These are phyloP conservation scores for Pollenia griseotomentosa DNA, from an alignment of 2,888 invertebrate species.

Conservation along the genomic window DNA sequence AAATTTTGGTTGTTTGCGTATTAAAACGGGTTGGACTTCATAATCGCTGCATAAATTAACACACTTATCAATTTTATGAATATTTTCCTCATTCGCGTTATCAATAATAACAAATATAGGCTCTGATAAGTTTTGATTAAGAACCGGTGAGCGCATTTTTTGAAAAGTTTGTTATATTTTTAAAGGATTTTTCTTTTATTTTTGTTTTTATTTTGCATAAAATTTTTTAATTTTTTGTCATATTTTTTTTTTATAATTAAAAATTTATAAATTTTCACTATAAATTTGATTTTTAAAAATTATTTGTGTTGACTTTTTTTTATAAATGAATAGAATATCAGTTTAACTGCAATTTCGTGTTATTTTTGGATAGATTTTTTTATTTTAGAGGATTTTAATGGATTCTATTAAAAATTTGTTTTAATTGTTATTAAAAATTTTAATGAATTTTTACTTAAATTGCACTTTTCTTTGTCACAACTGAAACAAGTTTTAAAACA, in stretches of 20 bases:
- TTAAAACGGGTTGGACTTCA: constrained; percentile 83
- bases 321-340: too few species aligned
- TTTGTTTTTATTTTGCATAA: constrained; percentile 6
- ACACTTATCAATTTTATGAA: constrained; percentile 26
- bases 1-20: constrained; percentile 87
- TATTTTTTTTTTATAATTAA: not conserved
- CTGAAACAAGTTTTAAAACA: constrained; percentile 26
- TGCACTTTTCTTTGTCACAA: constrained; percentile 32
- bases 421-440: too few species aligned
- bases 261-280: too few species aligned
- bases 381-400: not conserved
- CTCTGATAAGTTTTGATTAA: constrained; percentile 8
- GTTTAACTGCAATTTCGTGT: not conserved
- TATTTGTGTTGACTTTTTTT: too few species aligned
- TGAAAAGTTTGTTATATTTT: not conserved
- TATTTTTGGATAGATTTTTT: not conserved
- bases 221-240: not conserved
- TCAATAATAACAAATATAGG: constrained; percentile 59
- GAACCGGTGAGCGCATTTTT: constrained; percentile 56
- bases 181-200: not conserved
- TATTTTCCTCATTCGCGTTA: constrained; percentile 3
- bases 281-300: too few species aligned
- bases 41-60: constrained; percentile 75
- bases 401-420: not conserved
- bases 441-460: not conserved